These are phyloP conservation scores for Cremastinae sp. DNA, from an alignment of 2,888 invertebrate genomes.

Conservation along the genomic window DNA sequence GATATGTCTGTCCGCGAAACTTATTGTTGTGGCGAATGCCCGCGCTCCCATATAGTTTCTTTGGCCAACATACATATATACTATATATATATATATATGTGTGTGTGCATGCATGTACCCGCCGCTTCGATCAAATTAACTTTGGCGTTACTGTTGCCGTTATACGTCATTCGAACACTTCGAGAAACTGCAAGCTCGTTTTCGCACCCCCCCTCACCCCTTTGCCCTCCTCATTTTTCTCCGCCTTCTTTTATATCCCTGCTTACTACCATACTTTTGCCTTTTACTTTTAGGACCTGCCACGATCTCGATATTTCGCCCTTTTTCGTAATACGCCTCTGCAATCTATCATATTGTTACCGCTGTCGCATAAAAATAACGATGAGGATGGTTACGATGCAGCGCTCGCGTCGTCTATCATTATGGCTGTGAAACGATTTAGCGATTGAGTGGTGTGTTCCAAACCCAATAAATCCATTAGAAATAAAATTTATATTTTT, in stretches of 20 bases:
- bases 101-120: slow-evolving; percentile 8
- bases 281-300: neutral
- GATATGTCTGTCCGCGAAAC: slow-evolving; percentile 60
- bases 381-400: neutral
- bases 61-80: slow-evolving; percentile 52
- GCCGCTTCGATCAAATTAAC: slow-evolving; percentile 56
- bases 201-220: slow-evolving; percentile 1
- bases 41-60: slow-evolving; percentile 44
- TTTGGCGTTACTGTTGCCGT: slow-evolving; percentile 38
- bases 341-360: neutral
- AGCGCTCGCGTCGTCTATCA: too few relatives aligned
- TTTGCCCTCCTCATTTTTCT: neutral
- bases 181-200: slow-evolving; percentile 42
- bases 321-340: neutral
- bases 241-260: neutral
- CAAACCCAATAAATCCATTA: too few relatives aligned
- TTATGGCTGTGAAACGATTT: too few relatives aligned
- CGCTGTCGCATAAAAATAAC: neutral
- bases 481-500: too few relatives aligned
- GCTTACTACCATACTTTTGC: slow-evolving; percentile 2
- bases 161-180: slow-evolving; percentile 47
- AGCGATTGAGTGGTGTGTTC: too few relatives aligned
- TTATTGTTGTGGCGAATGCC: slow-evolving; percentile 53
- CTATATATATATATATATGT: slow-evolving; percentile 44
- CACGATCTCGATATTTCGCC: neutral